phyloP scores from a whole-genome alignment of 2,888 invertebrate genomes.

The Drosophila bunnanda region DNA sequence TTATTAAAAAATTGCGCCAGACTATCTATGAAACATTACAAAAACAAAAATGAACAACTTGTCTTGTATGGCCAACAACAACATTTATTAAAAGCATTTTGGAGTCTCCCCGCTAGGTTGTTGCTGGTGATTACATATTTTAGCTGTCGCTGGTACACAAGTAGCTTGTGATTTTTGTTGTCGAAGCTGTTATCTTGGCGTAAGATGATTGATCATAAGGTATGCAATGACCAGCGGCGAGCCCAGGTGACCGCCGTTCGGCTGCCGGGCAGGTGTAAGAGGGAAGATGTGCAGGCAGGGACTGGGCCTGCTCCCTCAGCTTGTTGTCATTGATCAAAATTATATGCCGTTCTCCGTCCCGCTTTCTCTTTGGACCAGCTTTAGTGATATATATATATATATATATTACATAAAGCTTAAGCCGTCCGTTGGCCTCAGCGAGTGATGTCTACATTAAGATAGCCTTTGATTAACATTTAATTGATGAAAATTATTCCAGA shows the following conservation, averaged over 20 bases:
- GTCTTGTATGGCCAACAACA: slow-evolving; percentile 53
- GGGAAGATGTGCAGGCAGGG: slow-evolving; percentile 6
- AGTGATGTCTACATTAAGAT: slow-evolving; percentile 75
- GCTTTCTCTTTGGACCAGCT: slow-evolving; percentile 14
- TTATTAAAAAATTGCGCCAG: slow-evolving; percentile 78
- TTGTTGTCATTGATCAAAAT: slow-evolving; percentile 65
- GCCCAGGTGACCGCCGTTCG: slow-evolving; percentile 50
- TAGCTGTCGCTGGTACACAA: slow-evolving; percentile 68
- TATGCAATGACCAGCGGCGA: slow-evolving; percentile 35
- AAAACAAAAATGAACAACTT: slow-evolving; percentile 49
- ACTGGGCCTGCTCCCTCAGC: slow-evolving; percentile 33
- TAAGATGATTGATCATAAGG: slow-evolving; percentile 77
- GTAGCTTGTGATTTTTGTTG: slow-evolving; percentile 64
- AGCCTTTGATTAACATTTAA: slow-evolving; percentile 68
- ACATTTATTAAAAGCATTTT: slow-evolving; percentile 78
- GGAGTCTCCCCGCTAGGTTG: slow-evolving; percentile 55
- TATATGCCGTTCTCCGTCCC: slow-evolving; percentile 20
- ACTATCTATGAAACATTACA: slow-evolving; percentile 48
- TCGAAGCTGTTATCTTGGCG: slow-evolving; percentile 66
- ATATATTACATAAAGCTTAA: slow-evolving; percentile 72
- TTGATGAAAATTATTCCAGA: slow-evolving; percentile 67
- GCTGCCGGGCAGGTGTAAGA: slow-evolving; percentile 1
- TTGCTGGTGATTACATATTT: slow-evolving; percentile 69
- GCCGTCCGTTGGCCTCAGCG: slow-evolving; percentile 48
- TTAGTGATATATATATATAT: slow-evolving; percentile 62